A percentile compares a stretch with the other conserved stretches of the same genome.
phyloP scores from a whole-genome alignment of 2,113 vertebrate species.

The Equus quagga region DNA sequence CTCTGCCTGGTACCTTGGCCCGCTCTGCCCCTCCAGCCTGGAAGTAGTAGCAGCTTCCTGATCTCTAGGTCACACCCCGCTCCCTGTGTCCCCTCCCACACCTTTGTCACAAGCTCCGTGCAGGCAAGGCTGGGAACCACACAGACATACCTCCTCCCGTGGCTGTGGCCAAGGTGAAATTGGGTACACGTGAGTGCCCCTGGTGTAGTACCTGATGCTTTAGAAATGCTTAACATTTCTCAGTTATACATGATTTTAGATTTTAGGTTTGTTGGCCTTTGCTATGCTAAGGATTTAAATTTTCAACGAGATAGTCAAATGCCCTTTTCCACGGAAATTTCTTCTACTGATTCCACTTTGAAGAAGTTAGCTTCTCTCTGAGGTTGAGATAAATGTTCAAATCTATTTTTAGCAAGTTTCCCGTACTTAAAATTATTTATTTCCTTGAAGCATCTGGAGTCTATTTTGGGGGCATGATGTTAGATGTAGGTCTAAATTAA shows the following conservation, averaged over 20 bases:
- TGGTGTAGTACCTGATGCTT: accelerated
- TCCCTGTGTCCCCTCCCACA: neutral
- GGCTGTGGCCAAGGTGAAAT: accelerated
- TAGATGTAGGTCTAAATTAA: neutral
- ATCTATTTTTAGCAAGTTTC: constrained; percentile 38
- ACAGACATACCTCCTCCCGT: accelerated
- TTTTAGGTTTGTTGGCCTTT: neutral
- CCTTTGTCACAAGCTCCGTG: neutral
- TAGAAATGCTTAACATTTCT: accelerated
- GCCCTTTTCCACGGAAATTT: neutral
- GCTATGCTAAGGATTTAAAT: neutral
- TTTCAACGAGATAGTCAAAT: neutral
- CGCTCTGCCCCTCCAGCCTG: neutral
- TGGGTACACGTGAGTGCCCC: accelerated
- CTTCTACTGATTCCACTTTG: constrained; percentile 12
- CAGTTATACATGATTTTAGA: neutral
- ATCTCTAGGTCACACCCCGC: neutral
- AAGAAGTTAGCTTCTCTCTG: constrained; percentile 45
- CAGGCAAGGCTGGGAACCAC: accelerated
- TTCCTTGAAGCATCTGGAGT: constrained; percentile 3
- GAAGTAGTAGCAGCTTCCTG: neutral
- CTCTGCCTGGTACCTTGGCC: neutral
- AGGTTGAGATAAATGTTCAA: constrained; percentile 30
- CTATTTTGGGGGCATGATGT: neutral
- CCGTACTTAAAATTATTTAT: neutral